Evolutionary conservation across 2,797 vertebrate genomes (phyloP), one percentile per base, ranked within the genome.

Genomic region (Urophycis tenuis): DNA sequence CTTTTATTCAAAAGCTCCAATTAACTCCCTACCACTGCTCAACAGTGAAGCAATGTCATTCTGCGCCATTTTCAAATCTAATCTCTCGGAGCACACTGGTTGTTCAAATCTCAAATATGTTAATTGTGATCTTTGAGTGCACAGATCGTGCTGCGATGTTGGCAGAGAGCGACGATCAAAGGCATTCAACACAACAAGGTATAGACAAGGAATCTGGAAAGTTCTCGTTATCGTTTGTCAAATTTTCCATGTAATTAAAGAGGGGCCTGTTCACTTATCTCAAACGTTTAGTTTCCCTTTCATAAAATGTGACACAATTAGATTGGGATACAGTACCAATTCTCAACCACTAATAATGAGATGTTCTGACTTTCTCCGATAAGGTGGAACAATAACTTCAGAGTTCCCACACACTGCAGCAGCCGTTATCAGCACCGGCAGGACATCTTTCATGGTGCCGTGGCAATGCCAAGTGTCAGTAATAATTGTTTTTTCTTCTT

Each of bases 1-100:
- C 67, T 83, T 86, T 86, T 78, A 71, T 81, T 87, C 72, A 84
- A 88, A 90, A 86, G 11, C 76, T 77, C 86, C 89, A 92, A 90
- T 92, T 90, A 92, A 90, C 89, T 82, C 53, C 53, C n/a, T 29
- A 3, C 39, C 74, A 86, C 77, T 76, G 75, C 41, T 83, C 45
- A 79, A 87, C 60, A 36, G 85, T 77, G 72, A 83, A 78, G 73
- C 41, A 67, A 74, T 83, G 78, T 81, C 80, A 86, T 81, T 86
- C 80, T 89, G 86, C 84, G 73, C 79, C 79, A 82, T 74, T 88
- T 84, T 84, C 80, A 78, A 86, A 81, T 75, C 35, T 77, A 85
- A 81, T 84, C 77, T 89, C 86, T 87, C 79, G 71, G 78, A 80
- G 5, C 39, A 64, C 25, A 78, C 41, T 83, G 75, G 72, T 45